Conservation (phyloP, 1,140 invertebrate genomes). For the Saccostrea cuccullata region DNA sequence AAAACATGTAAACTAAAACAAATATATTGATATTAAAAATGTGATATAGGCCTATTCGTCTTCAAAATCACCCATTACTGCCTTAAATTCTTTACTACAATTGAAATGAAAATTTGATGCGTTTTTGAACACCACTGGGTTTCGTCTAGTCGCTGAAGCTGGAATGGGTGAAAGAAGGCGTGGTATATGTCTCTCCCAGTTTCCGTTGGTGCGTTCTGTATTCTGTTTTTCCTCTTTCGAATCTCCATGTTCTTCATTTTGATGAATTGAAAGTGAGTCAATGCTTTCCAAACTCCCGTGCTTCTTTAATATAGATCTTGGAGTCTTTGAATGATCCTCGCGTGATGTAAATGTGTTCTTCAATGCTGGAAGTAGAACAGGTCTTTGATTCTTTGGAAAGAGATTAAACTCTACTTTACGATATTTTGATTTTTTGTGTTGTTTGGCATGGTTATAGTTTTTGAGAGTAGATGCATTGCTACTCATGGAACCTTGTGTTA, state of each 20-base stretch:
- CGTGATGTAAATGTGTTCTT: neutral
- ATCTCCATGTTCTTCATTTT: neutral
- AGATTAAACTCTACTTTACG: conserved; percentile 22
- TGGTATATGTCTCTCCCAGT: conserved; percentile 24
- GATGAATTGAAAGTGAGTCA: neutral
- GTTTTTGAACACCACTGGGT: conserved; percentile 17
- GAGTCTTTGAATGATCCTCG: neutral
- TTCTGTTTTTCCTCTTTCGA: neutral
- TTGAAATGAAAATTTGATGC: conserved; percentile 32
- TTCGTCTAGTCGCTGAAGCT: neutral
- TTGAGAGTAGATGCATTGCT: neutral
- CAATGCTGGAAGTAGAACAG: neutral
- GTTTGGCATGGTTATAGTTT: neutral
- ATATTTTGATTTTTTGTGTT: conserved; percentile 20
- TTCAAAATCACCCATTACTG: conserved; percentile 17
- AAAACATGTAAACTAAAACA: neutral
- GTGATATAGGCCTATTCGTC: neutral
- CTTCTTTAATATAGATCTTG: conserved; percentile 19
- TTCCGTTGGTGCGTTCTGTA: neutral
- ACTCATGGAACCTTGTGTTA: neutral
- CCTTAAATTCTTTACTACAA: conserved; percentile 31
- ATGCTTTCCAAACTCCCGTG: conserved; percentile 8
- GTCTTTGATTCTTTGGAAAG: conserved; percentile 2
- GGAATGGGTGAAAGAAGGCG: conserved; percentile 11
- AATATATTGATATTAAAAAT: neutral